Base-by-base conservation (phyloP, 2,797 vertebrate species). In the Alcedo quadribrachys region DNA sequence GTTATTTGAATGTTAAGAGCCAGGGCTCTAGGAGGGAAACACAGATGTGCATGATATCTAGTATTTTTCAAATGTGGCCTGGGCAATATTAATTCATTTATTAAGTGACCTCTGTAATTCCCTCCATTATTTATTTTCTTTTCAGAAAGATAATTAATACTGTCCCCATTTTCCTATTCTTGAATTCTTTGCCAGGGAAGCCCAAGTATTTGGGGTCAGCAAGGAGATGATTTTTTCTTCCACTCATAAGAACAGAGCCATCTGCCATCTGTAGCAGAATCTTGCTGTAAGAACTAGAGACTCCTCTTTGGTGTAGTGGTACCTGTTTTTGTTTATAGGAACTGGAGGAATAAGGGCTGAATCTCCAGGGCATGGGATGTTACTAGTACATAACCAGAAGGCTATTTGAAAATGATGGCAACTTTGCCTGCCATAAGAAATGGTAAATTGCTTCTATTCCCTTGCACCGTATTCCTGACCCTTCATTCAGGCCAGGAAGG, bases 361-460 rank as follows among this genome's bases (percentile, higher is more conserved):
- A 45, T 90, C 60, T 78, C 32, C 50, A 51, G 62, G 69, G 51
- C 40, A 19, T 42, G 45, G 42, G 4, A 37, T 51, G 57, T 79
- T 69, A 12, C 35, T 67, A 13, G 13, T 54, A 16, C 11, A 12
- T 35, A 69, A 37, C 43, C 35, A 8, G 69, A 20, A 11, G 69
- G 85, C 43, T 89, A 2, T 85, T 33, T 73, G 89, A 18, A 85
- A 85, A 55, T 20, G 8, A 42, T 78, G 77, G 63, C 21, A 46
- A 24, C 84, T 85, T 54, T 85, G 70, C 57, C 58, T 75, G 57
- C 58, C 0, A 0, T 65, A 37, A 71, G 53, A n/a, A 30, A 2
- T 2, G 22, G 17, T 18, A 54, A 50, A 7, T 30, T 60, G 3
- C 32, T 81, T 0, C 0, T 25, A 51, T 40, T 21, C 19, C 35